A percentile compares a stretch with the other conserved stretches of the same genome.
phyloP scores from a whole-genome alignment of 2,888 invertebrate species.

The Melitaea athalia region DNA sequence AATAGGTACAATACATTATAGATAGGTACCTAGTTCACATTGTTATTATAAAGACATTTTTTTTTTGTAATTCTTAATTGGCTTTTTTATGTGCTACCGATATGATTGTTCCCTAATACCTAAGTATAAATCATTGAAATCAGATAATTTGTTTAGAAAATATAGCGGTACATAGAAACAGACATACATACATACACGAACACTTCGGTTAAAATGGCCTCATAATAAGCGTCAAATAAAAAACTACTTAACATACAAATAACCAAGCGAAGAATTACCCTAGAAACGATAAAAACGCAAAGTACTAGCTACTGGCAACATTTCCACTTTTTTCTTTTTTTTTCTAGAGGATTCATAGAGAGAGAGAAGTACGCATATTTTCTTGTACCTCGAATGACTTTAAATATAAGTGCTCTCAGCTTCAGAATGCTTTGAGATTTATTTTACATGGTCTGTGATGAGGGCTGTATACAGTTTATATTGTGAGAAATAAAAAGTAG shows the following conservation, averaged over 20 bases:
- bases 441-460: constrained; percentile 56
- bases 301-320: constrained; percentile 31
- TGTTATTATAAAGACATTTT: no score
- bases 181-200: no score
- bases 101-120: no score
- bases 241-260: neutral
- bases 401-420: constrained; percentile 46
- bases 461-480: constrained; percentile 27
- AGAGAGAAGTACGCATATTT: constrained; percentile 44
- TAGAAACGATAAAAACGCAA: constrained; percentile 11
- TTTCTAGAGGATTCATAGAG: constrained; percentile 25
- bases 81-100: no score
- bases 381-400: constrained; percentile 48
- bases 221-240: neutral
- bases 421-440: constrained; percentile 49
- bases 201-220: no score
- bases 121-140: no score
- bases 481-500: constrained; percentile 37
- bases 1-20: no score
- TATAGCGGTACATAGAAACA: no score
- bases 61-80: no score
- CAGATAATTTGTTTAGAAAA: no score
- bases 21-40: no score
- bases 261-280: neutral
- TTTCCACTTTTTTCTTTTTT: constrained; percentile 30